Percentiles rank a stretch among this genome's conserved stretches.
Conservation (phyloP, 2,888 invertebrate species). For the Phortica okadai region DNA sequence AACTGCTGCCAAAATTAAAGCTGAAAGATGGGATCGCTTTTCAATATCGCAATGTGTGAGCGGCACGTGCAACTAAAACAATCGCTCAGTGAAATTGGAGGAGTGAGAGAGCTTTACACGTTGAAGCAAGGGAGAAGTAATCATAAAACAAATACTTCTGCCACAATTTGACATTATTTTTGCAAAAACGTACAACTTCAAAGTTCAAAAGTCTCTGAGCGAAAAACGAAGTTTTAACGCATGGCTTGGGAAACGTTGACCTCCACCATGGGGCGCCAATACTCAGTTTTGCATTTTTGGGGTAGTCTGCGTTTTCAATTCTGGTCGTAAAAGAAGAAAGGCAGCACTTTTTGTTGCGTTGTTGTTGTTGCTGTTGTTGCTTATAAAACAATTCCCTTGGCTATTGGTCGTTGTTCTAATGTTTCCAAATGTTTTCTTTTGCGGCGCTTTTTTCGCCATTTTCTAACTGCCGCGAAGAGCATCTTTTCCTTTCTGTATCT, state of each 20-base stretch:
- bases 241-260: neutral
- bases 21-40: too few species aligned
- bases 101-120: too few species aligned
- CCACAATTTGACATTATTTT: neutral
- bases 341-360: neutral
- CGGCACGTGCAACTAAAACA: too few species aligned
- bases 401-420: conserved; percentile 59
- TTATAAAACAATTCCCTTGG: conserved; percentile 65
- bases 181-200: neutral
- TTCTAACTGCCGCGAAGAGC: neutral
- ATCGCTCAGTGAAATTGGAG: too few species aligned
- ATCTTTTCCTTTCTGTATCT: neutral
- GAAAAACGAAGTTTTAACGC: neutral
- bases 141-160: too few species aligned
- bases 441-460: neutral
- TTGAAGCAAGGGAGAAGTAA: too few species aligned
- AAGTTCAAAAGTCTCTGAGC: neutral
- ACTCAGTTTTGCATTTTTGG: neutral
- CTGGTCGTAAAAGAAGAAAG: neutral
- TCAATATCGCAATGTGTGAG: too few species aligned
- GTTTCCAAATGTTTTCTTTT: conserved; percentile 32
- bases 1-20: neutral
- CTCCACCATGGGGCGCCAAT: neutral
- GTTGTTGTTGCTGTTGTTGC: conserved; percentile 52
- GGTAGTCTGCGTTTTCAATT: neutral